phyloP scores from a whole-genome alignment of 2,888 invertebrate genomes.

The Troides aeacus region DNA sequence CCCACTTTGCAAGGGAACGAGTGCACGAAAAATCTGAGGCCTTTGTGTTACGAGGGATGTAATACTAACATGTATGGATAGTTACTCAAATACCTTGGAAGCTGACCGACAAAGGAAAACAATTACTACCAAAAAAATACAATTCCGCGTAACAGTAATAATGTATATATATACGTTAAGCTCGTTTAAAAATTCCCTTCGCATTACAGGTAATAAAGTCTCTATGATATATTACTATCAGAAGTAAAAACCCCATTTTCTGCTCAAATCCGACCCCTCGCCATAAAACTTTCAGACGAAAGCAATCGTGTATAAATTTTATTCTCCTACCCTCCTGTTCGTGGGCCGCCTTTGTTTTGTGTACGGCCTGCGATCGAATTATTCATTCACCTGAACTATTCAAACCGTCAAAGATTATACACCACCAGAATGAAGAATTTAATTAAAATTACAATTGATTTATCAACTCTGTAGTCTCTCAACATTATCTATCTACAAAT shows the following conservation, averaged over 20 bases:
- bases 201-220: constrained; percentile 68
- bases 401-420: constrained; percentile 35
- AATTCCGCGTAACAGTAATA: constrained; percentile 30
- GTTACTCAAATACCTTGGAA: not conserved
- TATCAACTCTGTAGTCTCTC: too few relatives aligned
- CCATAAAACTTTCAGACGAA: constrained; percentile 68
- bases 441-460: too few relatives aligned
- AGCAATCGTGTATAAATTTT: constrained; percentile 64
- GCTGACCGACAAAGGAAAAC: too few relatives aligned
- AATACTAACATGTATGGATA: not conserved
- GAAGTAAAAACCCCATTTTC: constrained; percentile 59
- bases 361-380: constrained; percentile 50
- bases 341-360: constrained; percentile 50
- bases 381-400: constrained; percentile 55
- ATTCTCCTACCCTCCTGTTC: constrained; percentile 43
- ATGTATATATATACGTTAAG: constrained; percentile 43
- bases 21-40: too few relatives aligned
- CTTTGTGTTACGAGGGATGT: too few relatives aligned
- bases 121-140: too few relatives aligned
- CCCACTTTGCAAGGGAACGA: too few relatives aligned
- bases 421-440: not conserved
- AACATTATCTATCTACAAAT: too few relatives aligned
- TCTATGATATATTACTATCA: constrained; percentile 68
- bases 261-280: constrained; percentile 49
- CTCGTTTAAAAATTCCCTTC: constrained; percentile 61